Evolutionary conservation across 1,140 invertebrate species (phyloP), one percentile per base, ranked within the genome.

Genomic region (Manduca sexta): DNA sequence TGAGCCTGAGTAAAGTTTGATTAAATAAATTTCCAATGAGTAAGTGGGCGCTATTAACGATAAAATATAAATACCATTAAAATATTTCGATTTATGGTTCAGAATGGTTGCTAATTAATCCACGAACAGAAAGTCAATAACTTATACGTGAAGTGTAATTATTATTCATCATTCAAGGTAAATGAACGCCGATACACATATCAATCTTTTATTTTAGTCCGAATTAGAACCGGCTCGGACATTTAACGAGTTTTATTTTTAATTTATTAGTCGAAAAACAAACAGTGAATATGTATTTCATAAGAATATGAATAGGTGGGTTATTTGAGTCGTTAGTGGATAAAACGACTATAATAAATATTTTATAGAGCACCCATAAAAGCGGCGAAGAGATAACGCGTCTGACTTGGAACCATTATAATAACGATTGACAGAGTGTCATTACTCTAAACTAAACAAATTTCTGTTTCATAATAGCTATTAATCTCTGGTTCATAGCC

Each of bases 311-410:
- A 72, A 68, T 67, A 61, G 59, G 53, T 64, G 65, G 64, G 53
- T 69, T 58, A 65, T 74, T 72, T 74, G 49, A 71, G 81, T 77
- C 70, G 65, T 73, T 74, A 57, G 48, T 48, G 71, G 69, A 78
- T 79, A 79, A 73, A 70, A 73, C 55, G 58, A 54, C 49, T 61
- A 56, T 68, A 38, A 52, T 76, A 68, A 72, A 76, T 70, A 64
- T 75, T 83, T 83, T 76, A 84, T 79, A 74, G 73, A 77, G 56
- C 62, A 67, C 46, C 64, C 68, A 67, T 79, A 84, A 84, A 82
- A 67, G 55, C 44, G 43, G 52, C 61, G 44, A 38, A 48, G 52
- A 52, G 64, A 63, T 63, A 63, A 56, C 35, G 26, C 18, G 51
- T 30, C 16, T 59, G 52, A 62, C 60, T 64, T 59, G 59, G 58